Evolutionary conservation across 2,113 vertebrate species (phyloP), one percentile per base, ranked within the genome.

Genomic region (Crotalus helleri): DNA sequence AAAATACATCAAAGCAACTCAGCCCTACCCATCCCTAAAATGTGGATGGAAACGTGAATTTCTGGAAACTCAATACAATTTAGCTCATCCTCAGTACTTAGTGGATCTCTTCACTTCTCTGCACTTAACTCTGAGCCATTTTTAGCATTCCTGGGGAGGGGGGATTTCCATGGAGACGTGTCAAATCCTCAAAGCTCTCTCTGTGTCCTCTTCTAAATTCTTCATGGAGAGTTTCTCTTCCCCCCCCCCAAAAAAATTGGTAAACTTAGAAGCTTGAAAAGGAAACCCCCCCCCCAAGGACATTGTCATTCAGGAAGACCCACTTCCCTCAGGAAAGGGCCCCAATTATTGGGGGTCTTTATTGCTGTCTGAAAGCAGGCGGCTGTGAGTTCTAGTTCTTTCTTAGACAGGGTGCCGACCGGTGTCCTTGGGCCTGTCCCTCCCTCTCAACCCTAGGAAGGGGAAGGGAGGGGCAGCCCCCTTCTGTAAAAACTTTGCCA

Each of bases 101-200:
- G 6, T 26, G 85, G 44, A 59, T 53, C 95, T 88, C 61, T 46
- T 61, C 29, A 54, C 13, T 94, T 46, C 59, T 92, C 91, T 93
- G 92, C 4, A 8, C 91, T 59, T 90, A 92, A 44, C 88, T 94
- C 8, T 95, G 89, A 90, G 92, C 87, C 44, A 46, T 93, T 92
- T 95, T 94, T 39, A 92, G 91, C 94, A 44, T 91, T 64, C 88
- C 85, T 64, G 23, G 57, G 33, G 93, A 49, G 49, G 49, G 49
- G 7, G 3, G 89, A 49, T 49, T 91, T 33, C 53, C 69, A 74
- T 89, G 5, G 53, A 90, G 89, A 90, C 54, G 85, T 91, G 92
- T 92, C 8, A 92, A 57, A n/a, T 7, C 5, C 8, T 51, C n/a
- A 81, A 57, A 7, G n/a, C 81, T 59, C 51, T 59, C 59, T 89